Evolutionary conservation across 2,888 invertebrate genomes (phyloP).

Genomic region (Oscheius sp.): DNA sequence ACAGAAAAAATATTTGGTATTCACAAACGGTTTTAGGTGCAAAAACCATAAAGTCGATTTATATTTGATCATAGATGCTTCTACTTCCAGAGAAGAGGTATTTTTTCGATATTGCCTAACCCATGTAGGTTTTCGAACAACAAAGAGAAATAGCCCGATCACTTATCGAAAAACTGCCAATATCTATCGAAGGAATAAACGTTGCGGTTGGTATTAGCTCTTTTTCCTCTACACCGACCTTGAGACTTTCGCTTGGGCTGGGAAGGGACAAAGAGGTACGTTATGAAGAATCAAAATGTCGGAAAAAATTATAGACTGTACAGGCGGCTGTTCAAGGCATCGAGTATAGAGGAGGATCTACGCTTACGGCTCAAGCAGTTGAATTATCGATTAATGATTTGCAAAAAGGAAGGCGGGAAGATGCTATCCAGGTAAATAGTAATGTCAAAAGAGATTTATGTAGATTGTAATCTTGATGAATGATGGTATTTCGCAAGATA

Average conservation of each 20-base stretch:
- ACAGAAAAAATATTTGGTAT: not conserved
- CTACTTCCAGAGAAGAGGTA: slow-evolving; percentile 56
- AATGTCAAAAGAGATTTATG: too few relatives aligned
- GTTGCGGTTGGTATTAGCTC: slow-evolving; percentile 59
- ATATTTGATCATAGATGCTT: slow-evolving; percentile 62
- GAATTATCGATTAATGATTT: slow-evolving; percentile 58
- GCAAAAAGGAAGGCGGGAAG: slow-evolving; percentile 42
- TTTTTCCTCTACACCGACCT: slow-evolving; percentile 52
- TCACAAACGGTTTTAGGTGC: slow-evolving; percentile 10
- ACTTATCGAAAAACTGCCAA: slow-evolving; percentile 61
- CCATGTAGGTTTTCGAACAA: slow-evolving; percentile 56
- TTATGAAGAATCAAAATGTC: too few relatives aligned
- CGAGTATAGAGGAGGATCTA: slow-evolving; percentile 60
- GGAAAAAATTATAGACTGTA: too few relatives aligned
- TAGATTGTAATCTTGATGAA: slow-evolving; percentile 59
- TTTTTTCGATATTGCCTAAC: not conserved
- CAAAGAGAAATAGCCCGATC: slow-evolving; percentile 62
- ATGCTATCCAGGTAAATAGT: slow-evolving; percentile 59
- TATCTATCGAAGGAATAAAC: slow-evolving; percentile 41
- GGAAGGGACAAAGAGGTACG: slow-evolving; percentile 52
- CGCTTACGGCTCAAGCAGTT: slow-evolving; percentile 60
- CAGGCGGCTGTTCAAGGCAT: slow-evolving; percentile 56
- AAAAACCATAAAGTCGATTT: slow-evolving; percentile 56
- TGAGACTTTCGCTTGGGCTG: slow-evolving; percentile 51
- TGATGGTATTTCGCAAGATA: slow-evolving; percentile 64